Evolutionary conservation across 2,888 invertebrate species (phyloP).

Genomic region (Laothoe populi): DNA sequence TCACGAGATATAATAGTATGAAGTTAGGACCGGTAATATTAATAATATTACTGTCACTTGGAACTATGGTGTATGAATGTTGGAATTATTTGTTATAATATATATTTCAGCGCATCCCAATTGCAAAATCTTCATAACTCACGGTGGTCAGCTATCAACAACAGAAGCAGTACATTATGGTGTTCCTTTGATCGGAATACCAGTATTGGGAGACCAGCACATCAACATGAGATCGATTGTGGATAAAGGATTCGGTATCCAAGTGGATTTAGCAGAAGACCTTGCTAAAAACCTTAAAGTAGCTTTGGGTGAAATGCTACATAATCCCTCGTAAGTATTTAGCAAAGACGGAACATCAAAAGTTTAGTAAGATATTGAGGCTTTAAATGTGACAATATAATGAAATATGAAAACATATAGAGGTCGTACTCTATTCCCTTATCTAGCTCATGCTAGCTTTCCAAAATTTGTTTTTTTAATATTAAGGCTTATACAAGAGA

Average conservation of each 20-base stretch:
- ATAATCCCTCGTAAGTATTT: conserved; percentile 24
- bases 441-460: no score
- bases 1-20: no score
- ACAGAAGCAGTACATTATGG: conserved; percentile 67
- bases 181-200: conserved; percentile 69
- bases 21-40: no score
- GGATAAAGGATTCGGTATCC: conserved; percentile 59
- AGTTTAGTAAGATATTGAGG: background rate
- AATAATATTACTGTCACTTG: no score
- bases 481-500: no score
- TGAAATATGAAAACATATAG: no score
- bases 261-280: conserved; percentile 41
- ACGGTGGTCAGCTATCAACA: conserved; percentile 69
- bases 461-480: no score
- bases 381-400: background rate
- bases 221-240: conserved; percentile 60
- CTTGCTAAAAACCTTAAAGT: background rate
- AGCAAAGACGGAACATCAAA: no score
- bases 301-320: conserved; percentile 16
- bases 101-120: conserved; percentile 60
- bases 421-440: no score
- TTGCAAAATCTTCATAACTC: conserved; percentile 63
- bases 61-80: no score
- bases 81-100: background rate
- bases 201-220: conserved; percentile 62